Percentiles rank a stretch among this genome's conserved stretches.
Conservation (phyloP, 2,797 vertebrate genomes). For the Leuciscus waleckii region DNA sequence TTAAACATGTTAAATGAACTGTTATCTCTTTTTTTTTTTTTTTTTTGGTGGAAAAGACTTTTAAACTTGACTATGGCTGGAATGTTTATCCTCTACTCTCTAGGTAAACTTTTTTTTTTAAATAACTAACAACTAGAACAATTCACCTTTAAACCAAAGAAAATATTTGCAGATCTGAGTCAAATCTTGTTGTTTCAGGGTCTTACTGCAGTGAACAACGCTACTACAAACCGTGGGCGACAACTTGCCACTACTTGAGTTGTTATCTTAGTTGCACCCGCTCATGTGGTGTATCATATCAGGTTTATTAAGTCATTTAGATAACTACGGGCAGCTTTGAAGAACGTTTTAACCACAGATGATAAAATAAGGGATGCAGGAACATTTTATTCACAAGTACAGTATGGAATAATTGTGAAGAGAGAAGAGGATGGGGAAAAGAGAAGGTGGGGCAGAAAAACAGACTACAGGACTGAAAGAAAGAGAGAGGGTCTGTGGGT, state of each 20-base stretch:
- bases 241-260: slow-evolving; percentile 56
- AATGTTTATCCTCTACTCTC: not conserved
- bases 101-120: too few species aligned
- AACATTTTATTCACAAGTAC: slow-evolving; percentile 49
- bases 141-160: slow-evolving; percentile 14
- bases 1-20: not conserved
- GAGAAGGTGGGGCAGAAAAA: not conserved
- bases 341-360: slow-evolving; percentile 45
- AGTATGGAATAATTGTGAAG: not conserved
- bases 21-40: too few species aligned
- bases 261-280: slow-evolving; percentile 49
- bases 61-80: not conserved
- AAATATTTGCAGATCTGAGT: not conserved
- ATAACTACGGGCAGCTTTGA: slow-evolving; percentile 41
- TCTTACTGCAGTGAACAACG: slow-evolving; percentile 8
- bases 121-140: not conserved
- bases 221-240: slow-evolving; percentile 10
- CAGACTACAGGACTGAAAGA: not conserved
- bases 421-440: not conserved
- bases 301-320: slow-evolving; percentile 50
- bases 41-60: not conserved
- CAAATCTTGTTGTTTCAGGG: not conserved
- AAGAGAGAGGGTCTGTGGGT: not conserved
- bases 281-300: slow-evolving; percentile 43
- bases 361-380: slow-evolving; percentile 55